A percentile compares a stretch with the other conserved stretches of the same genome.
Conservation (phyloP, 1,140 invertebrate genomes). For the Bombus fervidus region DNA sequence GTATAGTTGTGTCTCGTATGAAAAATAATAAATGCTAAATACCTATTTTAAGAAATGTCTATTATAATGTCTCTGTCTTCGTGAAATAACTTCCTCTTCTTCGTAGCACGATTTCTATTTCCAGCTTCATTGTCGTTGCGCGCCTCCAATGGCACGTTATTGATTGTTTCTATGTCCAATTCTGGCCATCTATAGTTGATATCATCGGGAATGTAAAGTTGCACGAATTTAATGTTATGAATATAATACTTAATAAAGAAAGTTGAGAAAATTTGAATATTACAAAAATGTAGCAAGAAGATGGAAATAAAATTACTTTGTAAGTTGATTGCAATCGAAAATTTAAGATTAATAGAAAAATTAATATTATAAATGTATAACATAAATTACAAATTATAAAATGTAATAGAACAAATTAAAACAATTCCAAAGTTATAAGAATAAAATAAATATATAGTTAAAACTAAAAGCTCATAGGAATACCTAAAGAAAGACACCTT, state of each 20-base stretch:
- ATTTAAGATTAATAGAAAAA: not conserved
- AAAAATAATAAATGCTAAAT: not conserved
- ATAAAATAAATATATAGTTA: not conserved
- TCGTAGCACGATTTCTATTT: not conserved
- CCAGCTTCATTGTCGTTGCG: not conserved
- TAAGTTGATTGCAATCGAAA: not conserved
- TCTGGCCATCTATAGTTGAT: conserved; percentile 31
- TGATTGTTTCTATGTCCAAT: conserved; percentile 4
- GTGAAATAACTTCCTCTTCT: conserved; percentile 62
- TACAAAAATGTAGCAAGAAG: not conserved
- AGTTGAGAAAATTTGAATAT: not conserved
- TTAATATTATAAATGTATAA: not conserved
- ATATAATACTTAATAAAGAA: not conserved
- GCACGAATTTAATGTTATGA: not conserved
- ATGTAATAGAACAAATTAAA: no score
- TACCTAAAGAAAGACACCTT: conserved; percentile 13
- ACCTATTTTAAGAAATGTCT: conserved; percentile 36
- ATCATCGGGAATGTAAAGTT: not conserved
- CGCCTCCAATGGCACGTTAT: not conserved
- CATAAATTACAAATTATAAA: no score
- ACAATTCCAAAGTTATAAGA: not conserved
- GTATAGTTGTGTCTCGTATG: not conserved
- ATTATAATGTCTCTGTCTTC: conserved; percentile 8
- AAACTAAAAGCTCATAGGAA: not conserved
- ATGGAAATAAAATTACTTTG: not conserved